phyloP scores from a whole-genome alignment of 2,113 vertebrate genomes.

The Aix galericulata region DNA sequence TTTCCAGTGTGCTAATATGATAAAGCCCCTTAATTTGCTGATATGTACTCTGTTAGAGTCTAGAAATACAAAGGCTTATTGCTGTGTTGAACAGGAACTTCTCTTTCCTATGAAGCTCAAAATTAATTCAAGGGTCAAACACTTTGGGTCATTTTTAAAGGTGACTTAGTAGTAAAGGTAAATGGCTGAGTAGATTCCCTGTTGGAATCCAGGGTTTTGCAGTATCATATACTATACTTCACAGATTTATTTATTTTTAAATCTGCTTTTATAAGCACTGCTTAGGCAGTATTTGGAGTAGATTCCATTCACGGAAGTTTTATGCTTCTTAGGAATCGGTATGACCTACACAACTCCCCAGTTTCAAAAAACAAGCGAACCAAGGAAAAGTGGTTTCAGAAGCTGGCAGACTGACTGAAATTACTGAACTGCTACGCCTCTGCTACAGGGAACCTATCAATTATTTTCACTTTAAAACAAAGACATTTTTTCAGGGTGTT shows the following conservation, averaged over 20 bases:
- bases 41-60: background rate
- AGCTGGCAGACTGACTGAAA: slow-evolving; percentile 1
- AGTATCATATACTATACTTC: background rate
- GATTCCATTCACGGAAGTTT: background rate
- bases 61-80: background rate
- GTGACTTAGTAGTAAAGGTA: background rate
- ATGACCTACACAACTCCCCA: background rate
- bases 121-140: background rate
- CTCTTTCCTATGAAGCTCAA: background rate
- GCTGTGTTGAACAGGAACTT: background rate
- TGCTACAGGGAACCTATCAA: background rate
- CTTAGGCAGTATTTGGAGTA: background rate
- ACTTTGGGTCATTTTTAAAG: background rate
- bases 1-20: background rate
- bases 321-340: background rate
- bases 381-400: background rate
- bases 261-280: background rate
- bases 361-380: slow-evolving; percentile 1
- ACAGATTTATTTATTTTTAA: background rate
- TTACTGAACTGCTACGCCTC: background rate
- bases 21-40: background rate
- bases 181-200: background rate
- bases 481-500: background rate
- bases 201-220: background rate
- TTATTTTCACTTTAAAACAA: slow-evolving; percentile 32